A percentile compares a stretch with the other conserved stretches of the same genome.
Evolutionary conservation across 2,888 invertebrate species (phyloP).

Genomic region (Agonopterix alstromeriana): DNA sequence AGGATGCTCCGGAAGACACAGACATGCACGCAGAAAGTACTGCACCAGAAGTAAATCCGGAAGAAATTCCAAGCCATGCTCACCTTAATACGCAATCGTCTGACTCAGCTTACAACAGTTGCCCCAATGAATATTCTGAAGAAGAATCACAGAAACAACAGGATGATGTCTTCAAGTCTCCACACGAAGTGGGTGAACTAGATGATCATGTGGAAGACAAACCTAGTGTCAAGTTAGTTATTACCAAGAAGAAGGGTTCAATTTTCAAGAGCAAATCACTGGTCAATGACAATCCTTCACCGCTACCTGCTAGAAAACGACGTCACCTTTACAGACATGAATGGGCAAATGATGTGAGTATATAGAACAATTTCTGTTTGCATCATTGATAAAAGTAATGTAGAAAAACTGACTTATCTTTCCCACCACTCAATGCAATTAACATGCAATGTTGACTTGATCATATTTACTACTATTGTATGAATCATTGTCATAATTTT

Average conservation of each 20-base stretch:
- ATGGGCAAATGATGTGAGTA: constrained; percentile 87
- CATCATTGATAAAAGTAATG: not conserved
- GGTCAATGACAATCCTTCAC: constrained; percentile 77
- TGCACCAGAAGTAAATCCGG: constrained; percentile 29
- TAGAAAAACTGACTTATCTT: too few relatives aligned
- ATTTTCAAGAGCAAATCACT: constrained; percentile 91
- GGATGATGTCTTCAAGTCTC: constrained; percentile 68
- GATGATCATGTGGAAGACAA: constrained; percentile 64
- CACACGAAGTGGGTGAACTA: constrained; percentile 43
- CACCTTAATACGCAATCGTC: constrained; percentile 52
- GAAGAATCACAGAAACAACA: constrained; percentile 55
- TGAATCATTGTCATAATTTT: too few relatives aligned
- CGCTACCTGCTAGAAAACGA: constrained; percentile 80
- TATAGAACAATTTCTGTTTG: not conserved
- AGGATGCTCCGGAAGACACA: constrained; percentile 22
- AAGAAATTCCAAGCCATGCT: constrained; percentile 43
- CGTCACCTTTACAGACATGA: constrained; percentile 92
- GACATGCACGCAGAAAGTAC: constrained; percentile 24
- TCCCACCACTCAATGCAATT: too few relatives aligned
- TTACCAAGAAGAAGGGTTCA: constrained; percentile 90
- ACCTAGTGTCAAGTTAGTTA: constrained; percentile 81
- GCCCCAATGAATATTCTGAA: constrained; percentile 63
- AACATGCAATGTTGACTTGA: too few relatives aligned
- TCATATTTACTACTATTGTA: too few relatives aligned
- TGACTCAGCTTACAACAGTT: constrained; percentile 64